Conservation (phyloP, 2,797 vertebrate species). For the Anguilla obscura region DNA sequence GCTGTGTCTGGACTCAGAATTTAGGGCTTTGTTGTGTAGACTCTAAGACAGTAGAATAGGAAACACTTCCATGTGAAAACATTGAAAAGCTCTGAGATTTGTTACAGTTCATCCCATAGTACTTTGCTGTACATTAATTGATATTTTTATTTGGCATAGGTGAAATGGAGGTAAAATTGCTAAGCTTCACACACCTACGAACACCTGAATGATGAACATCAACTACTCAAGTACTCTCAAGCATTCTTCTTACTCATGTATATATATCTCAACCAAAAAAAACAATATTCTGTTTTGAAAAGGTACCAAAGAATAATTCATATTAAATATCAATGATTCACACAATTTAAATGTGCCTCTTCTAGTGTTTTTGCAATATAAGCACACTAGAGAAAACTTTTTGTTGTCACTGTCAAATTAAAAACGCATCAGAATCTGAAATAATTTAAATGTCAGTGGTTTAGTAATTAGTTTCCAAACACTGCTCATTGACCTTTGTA, state of each 20-base stretch:
- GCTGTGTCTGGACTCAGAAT: not conserved
- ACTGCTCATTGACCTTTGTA: constrained; percentile 1
- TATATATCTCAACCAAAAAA: too few species aligned
- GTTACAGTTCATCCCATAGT: not conserved
- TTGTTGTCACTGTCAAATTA: not conserved
- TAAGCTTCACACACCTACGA: not conserved
- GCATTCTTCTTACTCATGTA: not conserved
- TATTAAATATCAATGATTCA: too few species aligned
- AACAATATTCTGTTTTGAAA: too few species aligned
- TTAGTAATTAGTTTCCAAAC: not conserved
- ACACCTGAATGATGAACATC: not conserved
- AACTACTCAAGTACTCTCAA: not conserved
- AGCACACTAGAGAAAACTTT: not conserved
- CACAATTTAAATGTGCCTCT: too few species aligned
- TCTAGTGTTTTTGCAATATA: too few species aligned
- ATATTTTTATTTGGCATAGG: not conserved
- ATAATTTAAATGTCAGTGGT: constrained; percentile 5
- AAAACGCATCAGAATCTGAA: not conserved
- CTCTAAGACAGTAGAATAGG: not conserved
- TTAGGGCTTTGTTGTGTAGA: not conserved
- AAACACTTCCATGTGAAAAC: not conserved
- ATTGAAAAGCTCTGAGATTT: not conserved
- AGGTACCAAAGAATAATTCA: not conserved
- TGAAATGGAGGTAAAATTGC: not conserved
- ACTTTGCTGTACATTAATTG: not conserved